These are phyloP conservation scores for Ranitomeya variabilis DNA, from an alignment of 2,113 vertebrate species.

Conservation along the genomic window DNA sequence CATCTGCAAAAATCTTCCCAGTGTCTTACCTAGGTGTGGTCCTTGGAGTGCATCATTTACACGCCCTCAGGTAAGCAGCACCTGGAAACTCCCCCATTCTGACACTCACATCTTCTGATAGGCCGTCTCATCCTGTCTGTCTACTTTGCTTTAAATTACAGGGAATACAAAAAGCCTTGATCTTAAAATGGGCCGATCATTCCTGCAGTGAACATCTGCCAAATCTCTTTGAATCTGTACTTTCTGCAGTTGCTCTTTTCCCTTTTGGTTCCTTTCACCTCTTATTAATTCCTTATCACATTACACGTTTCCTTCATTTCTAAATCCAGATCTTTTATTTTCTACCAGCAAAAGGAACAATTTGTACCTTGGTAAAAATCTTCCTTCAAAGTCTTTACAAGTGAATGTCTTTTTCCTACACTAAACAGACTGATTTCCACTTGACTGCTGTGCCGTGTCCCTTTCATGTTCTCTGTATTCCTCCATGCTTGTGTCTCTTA, in stretches of 20 bases:
- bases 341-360: neutral
- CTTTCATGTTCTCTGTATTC: neutral
- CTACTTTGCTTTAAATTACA: constrained; percentile 10
- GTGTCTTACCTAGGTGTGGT: constrained; percentile 40
- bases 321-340: neutral
- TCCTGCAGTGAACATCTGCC: neutral
- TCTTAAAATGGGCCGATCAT: constrained; percentile 66
- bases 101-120: neutral
- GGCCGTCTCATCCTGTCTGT: constrained; percentile 10
- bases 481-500: neutral
- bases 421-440: neutral
- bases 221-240: constrained; percentile 17
- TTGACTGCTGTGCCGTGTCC: neutral
- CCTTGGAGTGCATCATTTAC: neutral
- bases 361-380: neutral
- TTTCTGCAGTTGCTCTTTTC: neutral
- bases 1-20: neutral
- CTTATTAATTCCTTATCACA: neutral
- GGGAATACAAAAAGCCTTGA: constrained; percentile 68
- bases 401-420: neutral
- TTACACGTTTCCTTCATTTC: neutral
- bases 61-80: constrained; percentile 47
- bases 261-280: neutral
- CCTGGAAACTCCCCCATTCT: neutral
- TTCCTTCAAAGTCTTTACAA: neutral